Evolutionary conservation across 2,797 vertebrate genomes (phyloP).

Genomic region (Erithacus rubecula): DNA sequence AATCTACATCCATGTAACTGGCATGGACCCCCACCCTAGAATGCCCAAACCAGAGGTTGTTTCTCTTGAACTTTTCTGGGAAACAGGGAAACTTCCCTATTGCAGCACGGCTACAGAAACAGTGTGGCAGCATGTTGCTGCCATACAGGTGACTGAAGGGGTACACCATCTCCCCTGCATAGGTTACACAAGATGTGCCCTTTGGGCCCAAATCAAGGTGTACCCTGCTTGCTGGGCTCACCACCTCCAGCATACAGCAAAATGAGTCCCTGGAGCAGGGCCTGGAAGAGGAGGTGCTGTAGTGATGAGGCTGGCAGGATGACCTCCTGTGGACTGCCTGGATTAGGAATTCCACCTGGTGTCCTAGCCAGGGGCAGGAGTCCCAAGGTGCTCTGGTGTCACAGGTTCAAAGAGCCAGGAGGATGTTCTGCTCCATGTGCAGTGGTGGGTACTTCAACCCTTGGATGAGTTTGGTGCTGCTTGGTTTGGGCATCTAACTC

Average conservation of each 20-base stretch:
- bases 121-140: fast-evolving
- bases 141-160: fast-evolving
- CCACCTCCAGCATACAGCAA: not conserved
- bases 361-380: not conserved
- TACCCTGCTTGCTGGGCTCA: fast-evolving
- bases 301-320: not conserved
- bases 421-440: not conserved
- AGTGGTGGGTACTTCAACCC: fast-evolving
- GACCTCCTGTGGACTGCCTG: fast-evolving
- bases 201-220: not conserved
- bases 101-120: not conserved
- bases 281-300: not conserved
- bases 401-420: not conserved
- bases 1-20: not conserved
- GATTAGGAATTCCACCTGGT: not conserved
- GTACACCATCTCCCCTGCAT: fast-evolving
- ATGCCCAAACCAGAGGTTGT: not conserved
- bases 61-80: not conserved
- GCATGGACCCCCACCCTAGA: no score
- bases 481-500: not conserved
- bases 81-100: not conserved
- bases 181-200: not conserved
- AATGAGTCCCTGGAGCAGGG: not conserved
- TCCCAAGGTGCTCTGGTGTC: not conserved
- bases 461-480: not conserved